Percentiles rank a stretch among this genome's conserved stretches.
Evolutionary conservation across 2,888 invertebrate species (phyloP).

Genomic region (Drosophila mimetica): DNA sequence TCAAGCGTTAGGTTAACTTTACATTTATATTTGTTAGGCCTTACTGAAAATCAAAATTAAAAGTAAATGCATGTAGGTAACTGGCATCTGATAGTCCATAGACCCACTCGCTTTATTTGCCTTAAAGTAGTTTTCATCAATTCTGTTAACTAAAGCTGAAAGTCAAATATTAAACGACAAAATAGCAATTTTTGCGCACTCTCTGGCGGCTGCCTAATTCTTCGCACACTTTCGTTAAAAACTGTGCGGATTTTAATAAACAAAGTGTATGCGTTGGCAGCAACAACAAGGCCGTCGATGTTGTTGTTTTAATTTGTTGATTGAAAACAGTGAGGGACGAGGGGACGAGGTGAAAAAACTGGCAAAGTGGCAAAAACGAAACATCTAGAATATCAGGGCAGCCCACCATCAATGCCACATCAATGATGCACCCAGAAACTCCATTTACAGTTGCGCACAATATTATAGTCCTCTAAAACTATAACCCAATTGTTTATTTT

Average conservation of each 20-base stretch:
- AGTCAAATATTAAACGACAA: not conserved
- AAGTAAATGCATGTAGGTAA: no score
- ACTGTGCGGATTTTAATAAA: constrained; percentile 26
- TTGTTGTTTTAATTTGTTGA: constrained; percentile 48
- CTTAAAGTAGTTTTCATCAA: not conserved
- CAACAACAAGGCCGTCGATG: constrained; percentile 5
- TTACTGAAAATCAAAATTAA: no score
- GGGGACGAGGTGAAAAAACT: constrained; percentile 1
- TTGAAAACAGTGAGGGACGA: constrained; percentile 16
- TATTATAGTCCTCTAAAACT: no score
- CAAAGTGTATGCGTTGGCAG: constrained; percentile 21
- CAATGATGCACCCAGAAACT: constrained; percentile 5
- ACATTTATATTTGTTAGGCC: no score
- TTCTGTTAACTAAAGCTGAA: not conserved
- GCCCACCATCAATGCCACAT: constrained; percentile 11
- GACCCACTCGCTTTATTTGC: not conserved
- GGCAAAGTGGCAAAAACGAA: constrained; percentile 27
- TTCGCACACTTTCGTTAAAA: not conserved
- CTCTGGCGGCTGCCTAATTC: constrained; percentile 7
- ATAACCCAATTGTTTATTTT: no score
- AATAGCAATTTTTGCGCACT: not conserved
- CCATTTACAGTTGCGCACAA: not conserved
- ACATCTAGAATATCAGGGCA: constrained; percentile 15
- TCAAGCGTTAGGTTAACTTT: no score
- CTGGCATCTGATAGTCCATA: no score